Conservation (phyloP, 2,113 vertebrate species). For the Phoxinus phoxinus region DNA sequence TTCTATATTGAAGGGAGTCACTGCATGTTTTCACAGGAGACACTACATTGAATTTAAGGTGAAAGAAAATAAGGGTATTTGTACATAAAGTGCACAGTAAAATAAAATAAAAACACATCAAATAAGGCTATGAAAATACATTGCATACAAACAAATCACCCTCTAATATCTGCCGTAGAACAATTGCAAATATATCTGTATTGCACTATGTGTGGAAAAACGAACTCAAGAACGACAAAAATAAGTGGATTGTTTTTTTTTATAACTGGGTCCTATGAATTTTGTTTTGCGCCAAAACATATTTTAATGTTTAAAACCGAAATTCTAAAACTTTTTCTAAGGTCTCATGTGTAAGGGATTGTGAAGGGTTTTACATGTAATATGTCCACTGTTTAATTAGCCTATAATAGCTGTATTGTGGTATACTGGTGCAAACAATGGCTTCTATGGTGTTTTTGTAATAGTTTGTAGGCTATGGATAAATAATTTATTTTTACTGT, state of each 20-base stretch:
- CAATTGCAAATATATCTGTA: no score
- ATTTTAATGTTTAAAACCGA: not conserved
- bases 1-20: not conserved
- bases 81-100: not conserved
- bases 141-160: no score
- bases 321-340: not conserved
- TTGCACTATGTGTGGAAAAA: no score
- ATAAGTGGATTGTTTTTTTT: no score
- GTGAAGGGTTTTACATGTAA: no score
- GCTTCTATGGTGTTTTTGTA: not conserved
- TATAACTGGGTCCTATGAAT: no score
- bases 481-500: not conserved
- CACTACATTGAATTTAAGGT: not conserved
- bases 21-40: not conserved
- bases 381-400: not conserved
- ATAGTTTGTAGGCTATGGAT: not conserved
- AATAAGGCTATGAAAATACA: not conserved
- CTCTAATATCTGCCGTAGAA: no score
- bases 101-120: not conserved
- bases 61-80: not conserved
- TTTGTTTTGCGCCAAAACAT: not conserved
- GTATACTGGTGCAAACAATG: fast-evolving
- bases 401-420: not conserved
- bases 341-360: not conserved
- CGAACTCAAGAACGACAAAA: no score